Conservation (phyloP, 1,140 invertebrate species). For the Apis florea region DNA sequence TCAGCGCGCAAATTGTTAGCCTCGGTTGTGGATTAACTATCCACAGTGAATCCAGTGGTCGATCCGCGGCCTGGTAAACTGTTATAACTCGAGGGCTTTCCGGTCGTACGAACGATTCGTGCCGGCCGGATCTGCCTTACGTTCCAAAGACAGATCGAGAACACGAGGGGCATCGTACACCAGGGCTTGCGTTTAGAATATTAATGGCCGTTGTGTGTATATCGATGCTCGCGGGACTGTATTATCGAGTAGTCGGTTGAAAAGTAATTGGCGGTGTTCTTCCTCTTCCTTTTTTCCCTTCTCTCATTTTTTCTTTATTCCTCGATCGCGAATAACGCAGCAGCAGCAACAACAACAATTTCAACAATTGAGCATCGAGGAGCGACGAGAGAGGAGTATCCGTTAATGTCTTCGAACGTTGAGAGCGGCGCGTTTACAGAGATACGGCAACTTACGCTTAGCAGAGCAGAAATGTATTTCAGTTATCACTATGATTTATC, state of each 20-base stretch:
- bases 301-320: not conserved
- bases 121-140: conserved; percentile 5
- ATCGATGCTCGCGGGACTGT: conserved; percentile 33
- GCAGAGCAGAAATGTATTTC: conserved; percentile 52
- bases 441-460: conserved; percentile 50
- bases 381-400: not conserved
- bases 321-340: not conserved
- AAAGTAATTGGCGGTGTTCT: conserved; percentile 31
- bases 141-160: conserved; percentile 34
- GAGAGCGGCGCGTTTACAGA: conserved; percentile 8
- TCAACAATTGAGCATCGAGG: conserved; percentile 25
- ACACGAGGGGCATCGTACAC: conserved; percentile 11
- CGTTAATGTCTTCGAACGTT: conserved; percentile 39
- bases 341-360: conserved; percentile 23
- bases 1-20: conserved; percentile 25
- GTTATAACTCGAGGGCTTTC: conserved; percentile 49
- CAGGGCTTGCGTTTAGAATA: conserved; percentile 30
- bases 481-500: conserved; percentile 54
- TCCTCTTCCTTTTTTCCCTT: too few relatives aligned
- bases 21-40: conserved; percentile 8
- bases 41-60: conserved; percentile 20
- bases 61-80: conserved; percentile 28
- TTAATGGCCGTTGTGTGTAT: conserved; percentile 22
- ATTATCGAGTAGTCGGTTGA: conserved; percentile 19
- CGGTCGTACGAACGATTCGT: conserved; percentile 21